phyloP scores from a whole-genome alignment of 2,113 vertebrate species.

The Willisornis vidua region DNA sequence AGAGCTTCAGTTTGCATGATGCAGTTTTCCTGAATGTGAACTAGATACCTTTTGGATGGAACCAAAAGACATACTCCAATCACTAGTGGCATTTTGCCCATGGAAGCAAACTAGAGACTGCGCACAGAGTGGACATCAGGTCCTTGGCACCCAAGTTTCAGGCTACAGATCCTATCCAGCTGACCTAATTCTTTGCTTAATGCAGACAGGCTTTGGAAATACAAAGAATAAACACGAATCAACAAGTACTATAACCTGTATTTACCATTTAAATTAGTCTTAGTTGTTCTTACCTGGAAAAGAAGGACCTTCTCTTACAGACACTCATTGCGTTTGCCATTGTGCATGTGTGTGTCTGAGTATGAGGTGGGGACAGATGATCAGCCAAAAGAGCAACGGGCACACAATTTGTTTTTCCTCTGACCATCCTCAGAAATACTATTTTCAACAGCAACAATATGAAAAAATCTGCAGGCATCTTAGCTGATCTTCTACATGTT shows the following conservation, averaged over 20 bases:
- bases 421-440: neutral
- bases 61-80: neutral
- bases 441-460: neutral
- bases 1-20: neutral
- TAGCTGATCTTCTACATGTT: neutral
- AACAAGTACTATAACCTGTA: neutral
- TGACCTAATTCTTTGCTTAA: neutral
- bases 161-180: neutral
- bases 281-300: neutral
- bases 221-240: neutral
- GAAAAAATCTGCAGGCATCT: neutral
- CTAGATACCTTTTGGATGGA: neutral
- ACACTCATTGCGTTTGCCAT: neutral
- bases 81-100: neutral
- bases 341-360: neutral
- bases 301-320: neutral
- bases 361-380: neutral
- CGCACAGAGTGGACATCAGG: neutral
- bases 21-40: neutral
- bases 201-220: neutral
- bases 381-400: neutral
- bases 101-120: neutral
- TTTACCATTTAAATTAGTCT: neutral
- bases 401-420: neutral
- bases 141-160: neutral